Evolutionary conservation across 2,888 invertebrate genomes (phyloP), one percentile per base, ranked within the genome.

Genomic region (Cerceris rybyensis): DNA sequence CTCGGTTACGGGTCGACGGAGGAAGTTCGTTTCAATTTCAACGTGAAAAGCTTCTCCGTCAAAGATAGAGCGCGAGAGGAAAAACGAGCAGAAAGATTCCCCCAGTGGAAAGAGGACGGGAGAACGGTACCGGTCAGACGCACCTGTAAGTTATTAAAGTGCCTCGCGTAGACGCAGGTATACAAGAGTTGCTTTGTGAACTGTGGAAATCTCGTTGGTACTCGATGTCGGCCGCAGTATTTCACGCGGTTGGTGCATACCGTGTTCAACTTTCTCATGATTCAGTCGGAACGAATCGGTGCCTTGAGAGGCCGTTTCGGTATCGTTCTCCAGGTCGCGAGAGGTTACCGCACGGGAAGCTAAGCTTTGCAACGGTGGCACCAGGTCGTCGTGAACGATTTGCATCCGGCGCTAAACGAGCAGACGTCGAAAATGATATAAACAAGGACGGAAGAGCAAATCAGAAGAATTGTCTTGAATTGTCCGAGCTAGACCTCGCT

Each of bases 341-440:
- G 11, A 17, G 41, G 13, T 11, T 0, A 46, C 46, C 46, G 46
- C 13, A 11, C 46, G 13, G 13, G 46, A 13, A 5, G 11, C 49
- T 11, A 41, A 61, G 46, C 55, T 61, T 71, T 42, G 80, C 72
- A 75, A 76, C 80, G 70, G 78, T 84, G 84, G 79, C 81, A 81
- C 79, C 83, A 84, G 85, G 82, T 80, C 83, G 82, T 83, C 86
- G 83, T 82, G 14, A 75, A 43, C 84, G 83, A 90, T 89, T 90
- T 88, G 87, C 89, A 89, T 89, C 75, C 77, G 83, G 85, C 87
- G 86, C 87, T 89, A 87, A 90, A 89, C 84, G 88, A 83, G 81
- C 85, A 2, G 82, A 78, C 82, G 86, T 89, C 87, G 88, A 88
- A 90, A 88, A 88, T 88, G 88, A 89, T 88, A 87, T 85, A 88